A percentile compares a stretch with the other conserved stretches of the same genome.
Conservation (phyloP, 2,797 vertebrate species). For the Huso huso region DNA sequence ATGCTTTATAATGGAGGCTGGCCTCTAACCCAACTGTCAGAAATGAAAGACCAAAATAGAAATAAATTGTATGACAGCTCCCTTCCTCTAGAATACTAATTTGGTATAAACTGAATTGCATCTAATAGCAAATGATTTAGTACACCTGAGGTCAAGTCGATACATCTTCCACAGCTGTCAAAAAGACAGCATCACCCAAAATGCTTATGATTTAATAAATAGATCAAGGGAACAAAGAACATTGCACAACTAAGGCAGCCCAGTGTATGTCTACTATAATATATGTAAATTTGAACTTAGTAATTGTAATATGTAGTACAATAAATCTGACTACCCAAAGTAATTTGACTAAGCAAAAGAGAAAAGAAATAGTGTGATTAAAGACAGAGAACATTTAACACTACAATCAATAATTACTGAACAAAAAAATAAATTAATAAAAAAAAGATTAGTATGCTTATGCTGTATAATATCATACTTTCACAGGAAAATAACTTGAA, state of each 20-base stretch:
- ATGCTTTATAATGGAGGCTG: neutral
- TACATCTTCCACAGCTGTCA: neutral
- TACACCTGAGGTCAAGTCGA: neutral
- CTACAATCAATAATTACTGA: no score
- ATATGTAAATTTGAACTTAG: no score
- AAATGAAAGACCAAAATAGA: neutral
- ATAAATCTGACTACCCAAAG: no score
- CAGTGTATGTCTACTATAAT: no score
- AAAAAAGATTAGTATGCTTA: no score
- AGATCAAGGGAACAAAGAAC: neutral
- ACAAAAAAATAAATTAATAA: no score
- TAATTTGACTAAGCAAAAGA: no score
- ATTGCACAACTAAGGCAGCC: neutral
- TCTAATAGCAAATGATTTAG: slow-evolving; percentile 1
- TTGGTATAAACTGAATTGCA: neutral
- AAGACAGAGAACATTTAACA: no score
- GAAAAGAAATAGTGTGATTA: no score
- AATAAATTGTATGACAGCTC: neutral
- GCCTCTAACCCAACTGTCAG: neutral
- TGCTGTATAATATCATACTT: no score
- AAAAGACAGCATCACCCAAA: neutral
- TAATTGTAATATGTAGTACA: no score
- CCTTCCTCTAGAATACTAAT: neutral
- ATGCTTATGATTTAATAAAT: neutral
- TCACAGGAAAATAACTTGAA: no score